phyloP scores from a whole-genome alignment of 1,140 invertebrate species.

The Pristionchus pacificus region DNA sequence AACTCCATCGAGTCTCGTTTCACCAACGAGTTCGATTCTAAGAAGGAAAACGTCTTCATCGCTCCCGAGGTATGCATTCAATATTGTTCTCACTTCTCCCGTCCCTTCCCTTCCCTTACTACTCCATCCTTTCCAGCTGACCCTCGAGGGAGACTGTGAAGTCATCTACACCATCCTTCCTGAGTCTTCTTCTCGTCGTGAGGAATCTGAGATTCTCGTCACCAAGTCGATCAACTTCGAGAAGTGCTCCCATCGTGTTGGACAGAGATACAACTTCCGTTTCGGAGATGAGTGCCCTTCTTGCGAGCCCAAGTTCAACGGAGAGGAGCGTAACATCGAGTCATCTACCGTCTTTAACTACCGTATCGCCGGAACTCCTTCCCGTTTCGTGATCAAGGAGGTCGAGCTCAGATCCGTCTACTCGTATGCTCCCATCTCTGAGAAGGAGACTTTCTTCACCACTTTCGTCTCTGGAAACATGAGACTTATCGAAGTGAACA shows the following conservation, averaged over 20 bases:
- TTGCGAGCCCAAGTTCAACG: constrained; percentile 10
- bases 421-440: constrained; percentile 18
- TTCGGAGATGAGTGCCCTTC: constrained; percentile 20
- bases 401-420: constrained; percentile 27
- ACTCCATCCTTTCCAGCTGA: constrained; percentile 20
- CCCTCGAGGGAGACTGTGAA: constrained; percentile 32
- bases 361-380: constrained; percentile 25
- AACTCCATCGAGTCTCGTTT: constrained; percentile 24
- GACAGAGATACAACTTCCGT: constrained; percentile 19
- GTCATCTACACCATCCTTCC: constrained; percentile 32
- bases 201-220: constrained; percentile 20
- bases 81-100: not conserved
- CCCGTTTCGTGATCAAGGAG: constrained; percentile 21
- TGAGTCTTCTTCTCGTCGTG: constrained; percentile 3
- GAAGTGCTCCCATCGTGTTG: constrained; percentile 22
- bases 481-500: constrained; percentile 31
- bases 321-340: constrained; percentile 16
- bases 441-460: constrained; percentile 22
- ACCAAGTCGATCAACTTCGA: constrained; percentile 32
- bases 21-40: constrained; percentile 19
- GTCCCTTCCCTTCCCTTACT: not conserved
- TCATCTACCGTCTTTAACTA: constrained; percentile 28
- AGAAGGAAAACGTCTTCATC: constrained; percentile 9
- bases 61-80: constrained; percentile 3
- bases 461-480: constrained; percentile 17